Evolutionary conservation across 2,113 vertebrate genomes (phyloP).

Genomic region (Oncorhynchus clarkii): DNA sequence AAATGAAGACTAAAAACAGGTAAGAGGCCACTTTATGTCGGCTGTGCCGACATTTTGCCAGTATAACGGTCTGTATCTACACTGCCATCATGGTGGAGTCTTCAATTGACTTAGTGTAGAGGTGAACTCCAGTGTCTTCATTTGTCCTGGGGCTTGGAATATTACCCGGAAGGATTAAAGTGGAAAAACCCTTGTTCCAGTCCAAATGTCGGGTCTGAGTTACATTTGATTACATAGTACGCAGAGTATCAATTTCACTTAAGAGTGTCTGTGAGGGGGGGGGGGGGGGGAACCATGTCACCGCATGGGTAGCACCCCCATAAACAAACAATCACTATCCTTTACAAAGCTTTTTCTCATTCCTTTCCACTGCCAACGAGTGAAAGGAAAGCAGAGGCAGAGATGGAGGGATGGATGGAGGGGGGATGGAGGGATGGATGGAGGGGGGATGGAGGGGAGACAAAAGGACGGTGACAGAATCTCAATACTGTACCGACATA

Average conservation of each 20-base stretch:
- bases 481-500: conserved; percentile 24
- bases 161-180: conserved; percentile 26
- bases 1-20: not conserved
- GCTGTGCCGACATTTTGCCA: not conserved
- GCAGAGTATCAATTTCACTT: conserved; percentile 48
- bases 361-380: conserved; percentile 36
- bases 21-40: not conserved
- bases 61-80: not conserved
- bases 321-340: conserved; percentile 64
- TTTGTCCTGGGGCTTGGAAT: conserved; percentile 28
- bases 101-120: not conserved
- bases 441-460: conserved; percentile 13
- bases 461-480: conserved; percentile 25
- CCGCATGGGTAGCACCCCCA: conserved; percentile 57
- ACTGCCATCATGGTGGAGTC: not conserved
- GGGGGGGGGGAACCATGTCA: conserved; percentile 34
- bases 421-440: conserved; percentile 2
- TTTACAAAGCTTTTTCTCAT: conserved; percentile 56
- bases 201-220: conserved; percentile 42
- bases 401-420: not conserved
- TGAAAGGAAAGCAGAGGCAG: conserved; percentile 27
- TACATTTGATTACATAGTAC: conserved; percentile 49
- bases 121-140: conserved; percentile 8
- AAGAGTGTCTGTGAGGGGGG: conserved; percentile 29
- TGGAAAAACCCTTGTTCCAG: conserved; percentile 33